A percentile compares a stretch with the other conserved stretches of the same genome.
phyloP scores from a whole-genome alignment of 1,140 invertebrate species.

The Riptortus pedestris region DNA sequence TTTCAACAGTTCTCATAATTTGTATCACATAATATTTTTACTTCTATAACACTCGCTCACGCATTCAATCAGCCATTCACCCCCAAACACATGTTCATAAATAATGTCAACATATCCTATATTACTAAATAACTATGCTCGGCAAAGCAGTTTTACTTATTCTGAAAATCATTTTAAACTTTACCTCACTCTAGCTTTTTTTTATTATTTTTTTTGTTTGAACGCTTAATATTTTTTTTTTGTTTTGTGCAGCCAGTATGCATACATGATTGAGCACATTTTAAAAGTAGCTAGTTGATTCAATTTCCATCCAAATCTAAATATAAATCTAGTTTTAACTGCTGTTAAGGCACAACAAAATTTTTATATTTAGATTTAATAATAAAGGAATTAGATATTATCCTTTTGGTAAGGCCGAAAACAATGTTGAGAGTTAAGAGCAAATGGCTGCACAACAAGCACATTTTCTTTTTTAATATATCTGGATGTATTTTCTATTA shows the following conservation, averaged over 20 bases:
- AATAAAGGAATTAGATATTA: background rate
- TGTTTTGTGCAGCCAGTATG: slow-evolving; percentile 11
- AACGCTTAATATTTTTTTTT: background rate
- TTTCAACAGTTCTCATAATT: slow-evolving; percentile 3
- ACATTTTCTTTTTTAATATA: background rate
- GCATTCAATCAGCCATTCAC: slow-evolving; percentile 9
- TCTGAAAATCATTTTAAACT: background rate
- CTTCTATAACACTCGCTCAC: slow-evolving; percentile 17
- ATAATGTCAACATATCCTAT: background rate
- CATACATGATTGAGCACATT: slow-evolving; percentile 7
- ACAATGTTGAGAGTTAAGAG: background rate
- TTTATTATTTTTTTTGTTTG: slow-evolving; percentile 19
- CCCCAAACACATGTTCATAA: background rate
- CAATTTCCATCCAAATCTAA: slow-evolving; percentile 8
- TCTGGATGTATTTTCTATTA: slow-evolving; percentile 17
- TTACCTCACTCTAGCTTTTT: background rate
- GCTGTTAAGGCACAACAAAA: slow-evolving; percentile 19
- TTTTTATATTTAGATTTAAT: slow-evolving; percentile 17
- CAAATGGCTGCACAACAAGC: slow-evolving; percentile 8
- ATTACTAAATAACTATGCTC: slow-evolving; percentile 12
- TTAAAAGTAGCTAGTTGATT: background rate
- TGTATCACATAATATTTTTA: slow-evolving; percentile 21
- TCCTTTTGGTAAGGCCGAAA: slow-evolving; percentile 2
- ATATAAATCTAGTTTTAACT: slow-evolving; percentile 20
- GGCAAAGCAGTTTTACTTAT: slow-evolving; percentile 12